Evolutionary conservation across 2,888 invertebrate species (phyloP).

Genomic region (Siphlonurus alternatus): DNA sequence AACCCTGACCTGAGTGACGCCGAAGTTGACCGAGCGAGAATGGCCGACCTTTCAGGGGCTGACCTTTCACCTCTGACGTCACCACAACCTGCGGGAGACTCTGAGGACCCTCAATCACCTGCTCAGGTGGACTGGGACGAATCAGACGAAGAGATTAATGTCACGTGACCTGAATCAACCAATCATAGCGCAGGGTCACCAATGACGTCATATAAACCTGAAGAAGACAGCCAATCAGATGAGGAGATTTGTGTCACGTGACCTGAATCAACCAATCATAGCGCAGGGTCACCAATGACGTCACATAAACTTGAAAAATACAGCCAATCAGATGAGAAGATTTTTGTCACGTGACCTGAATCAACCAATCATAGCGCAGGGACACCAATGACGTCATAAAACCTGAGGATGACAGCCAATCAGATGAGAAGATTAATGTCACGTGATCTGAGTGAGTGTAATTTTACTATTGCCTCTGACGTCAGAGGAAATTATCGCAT

Average conservation of each 20-base stretch:
- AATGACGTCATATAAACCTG: neutral
- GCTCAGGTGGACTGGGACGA: neutral
- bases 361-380: neutral
- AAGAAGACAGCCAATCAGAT: neutral
- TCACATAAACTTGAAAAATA: neutral
- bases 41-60: neutral
- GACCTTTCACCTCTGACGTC: neutral
- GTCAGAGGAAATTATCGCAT: too few relatives aligned
- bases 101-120: neutral
- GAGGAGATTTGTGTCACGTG: neutral
- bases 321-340: neutral
- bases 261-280: neutral
- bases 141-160: neutral
- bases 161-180: neutral
- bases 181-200: neutral
- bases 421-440: neutral
- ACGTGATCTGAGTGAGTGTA: neutral
- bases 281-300: neutral
- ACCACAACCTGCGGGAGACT: neutral
- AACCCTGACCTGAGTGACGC: slow-evolving; percentile 81
- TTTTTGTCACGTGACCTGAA: neutral
- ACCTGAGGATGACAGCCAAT: neutral
- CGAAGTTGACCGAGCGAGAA: slow-evolving; percentile 6
- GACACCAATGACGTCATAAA: neutral
- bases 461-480: too few relatives aligned